Base-by-base conservation (phyloP, 2,797 vertebrate species). In the Mus minutoides region DNA sequence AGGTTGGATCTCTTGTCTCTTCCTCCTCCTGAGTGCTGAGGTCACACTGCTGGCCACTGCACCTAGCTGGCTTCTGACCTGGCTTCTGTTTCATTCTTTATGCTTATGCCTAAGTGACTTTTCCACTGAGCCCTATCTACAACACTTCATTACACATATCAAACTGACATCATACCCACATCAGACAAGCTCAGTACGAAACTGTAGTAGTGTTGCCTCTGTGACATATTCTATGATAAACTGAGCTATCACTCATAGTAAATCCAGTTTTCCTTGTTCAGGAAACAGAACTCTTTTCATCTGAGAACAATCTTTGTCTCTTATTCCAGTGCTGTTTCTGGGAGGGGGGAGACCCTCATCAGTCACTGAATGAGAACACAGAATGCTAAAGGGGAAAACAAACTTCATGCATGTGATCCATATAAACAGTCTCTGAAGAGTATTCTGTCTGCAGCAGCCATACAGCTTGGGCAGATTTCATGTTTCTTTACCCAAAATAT, bases 401-500 rank as follows among this genome's bases (percentile, higher is more conserved):
- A 0, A 6, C 13, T 54, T 83, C 31, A 60, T 43, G 67, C 78
- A 76, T 43, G 16, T 80, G 43, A 60, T 91, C 82, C 52, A 34
- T 24, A 0, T 3, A 79, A 90, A 88, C 26, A 67, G 54, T 40
- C 62, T 52, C 34, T 43, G 58, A 37, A 60, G 46, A 56, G 5
- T 93, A n/a, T 62, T 89, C 77, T 67, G 7, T 73, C 93, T 94
- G 62, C 92, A 92, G 90, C 75, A 79, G 1, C n/a, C 69, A 90
- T 37, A 73, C 10, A 34, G 78, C 37, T 52, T 77, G 43, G 19
- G 56, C 26, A 17, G 24, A 73, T 64, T 31, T 92, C 64, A 24
- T 64, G 24, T 56, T 94, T 95, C 31, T 90, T 78, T 84, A 91
- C 37, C 86, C n/a, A 89, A 88, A 95, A 84, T 34, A 76, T 54